A percentile compares a stretch with the other conserved stretches of the same genome.
Conservation (phyloP, 64 coral and sea anemone species). For the Porites australiensis region DNA sequence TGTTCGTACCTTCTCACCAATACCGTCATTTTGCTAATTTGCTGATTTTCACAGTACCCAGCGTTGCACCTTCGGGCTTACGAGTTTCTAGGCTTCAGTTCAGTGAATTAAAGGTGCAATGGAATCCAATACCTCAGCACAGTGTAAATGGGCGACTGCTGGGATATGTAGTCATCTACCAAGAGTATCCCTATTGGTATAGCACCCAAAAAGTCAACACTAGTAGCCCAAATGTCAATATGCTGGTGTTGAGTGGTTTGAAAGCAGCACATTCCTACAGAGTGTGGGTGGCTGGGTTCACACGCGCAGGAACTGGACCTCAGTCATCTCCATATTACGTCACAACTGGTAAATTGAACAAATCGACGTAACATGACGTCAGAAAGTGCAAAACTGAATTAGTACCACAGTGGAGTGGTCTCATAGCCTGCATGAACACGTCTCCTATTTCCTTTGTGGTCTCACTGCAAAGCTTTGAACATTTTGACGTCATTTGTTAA, state of each 20-base stretch:
- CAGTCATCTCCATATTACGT: not conserved
- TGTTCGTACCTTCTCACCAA: too few relatives aligned
- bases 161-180: not conserved
- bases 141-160: not conserved
- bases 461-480: too few relatives aligned
- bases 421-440: too few relatives aligned
- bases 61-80: not conserved
- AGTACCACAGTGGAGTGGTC: too few relatives aligned
- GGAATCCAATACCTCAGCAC: slow-evolving; percentile 2
- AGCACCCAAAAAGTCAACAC: not conserved
- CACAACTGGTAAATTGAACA: not conserved
- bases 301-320: not conserved
- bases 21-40: not conserved
- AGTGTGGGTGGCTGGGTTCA: not conserved
- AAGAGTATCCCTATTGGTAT: not conserved
- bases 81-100: not conserved
- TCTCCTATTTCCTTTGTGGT: too few relatives aligned
- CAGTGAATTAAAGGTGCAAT: slow-evolving; percentile 2
- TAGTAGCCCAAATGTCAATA: not conserved
- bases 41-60: not conserved
- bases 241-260: not conserved
- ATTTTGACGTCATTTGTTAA: too few relatives aligned
- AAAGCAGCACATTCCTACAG: not conserved
- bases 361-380: too few relatives aligned
- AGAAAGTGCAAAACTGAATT: too few relatives aligned